Percentiles rank a stretch among this genome's conserved stretches.
These are phyloP conservation scores for Thaumetopoea pityocampa DNA, from an alignment of 1,140 invertebrate genomes.

Conservation along the genomic window DNA sequence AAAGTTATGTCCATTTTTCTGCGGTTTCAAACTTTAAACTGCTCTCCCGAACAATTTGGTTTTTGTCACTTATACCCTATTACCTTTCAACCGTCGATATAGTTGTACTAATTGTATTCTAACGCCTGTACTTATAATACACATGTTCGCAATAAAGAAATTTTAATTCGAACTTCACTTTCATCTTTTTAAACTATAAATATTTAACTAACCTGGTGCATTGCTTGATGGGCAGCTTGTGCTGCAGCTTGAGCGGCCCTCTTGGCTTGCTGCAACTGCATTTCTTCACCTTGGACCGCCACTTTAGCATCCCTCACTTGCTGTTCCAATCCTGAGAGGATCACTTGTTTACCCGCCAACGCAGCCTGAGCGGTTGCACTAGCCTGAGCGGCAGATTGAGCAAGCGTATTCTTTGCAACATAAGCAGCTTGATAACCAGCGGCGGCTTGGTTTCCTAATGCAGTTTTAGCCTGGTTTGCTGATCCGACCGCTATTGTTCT, in stretches of 20 bases:
- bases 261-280: constrained; percentile 81
- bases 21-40: too few species aligned
- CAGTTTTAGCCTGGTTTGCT: constrained; percentile 83
- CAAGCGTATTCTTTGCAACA: constrained; percentile 82
- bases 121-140: too few species aligned
- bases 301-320: constrained; percentile 81
- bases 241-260: constrained; percentile 79
- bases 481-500: constrained; percentile 78
- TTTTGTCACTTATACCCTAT: too few species aligned
- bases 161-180: too few species aligned
- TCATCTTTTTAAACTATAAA: neutral
- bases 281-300: constrained; percentile 79
- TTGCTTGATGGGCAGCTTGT: constrained; percentile 80
- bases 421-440: constrained; percentile 83
- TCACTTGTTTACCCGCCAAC: constrained; percentile 81
- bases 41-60: too few species aligned
- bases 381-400: constrained; percentile 81
- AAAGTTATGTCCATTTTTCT: too few species aligned
- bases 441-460: constrained; percentile 79
- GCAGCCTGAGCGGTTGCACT: constrained; percentile 83
- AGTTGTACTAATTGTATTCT: too few species aligned
- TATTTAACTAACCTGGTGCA: constrained; percentile 77
- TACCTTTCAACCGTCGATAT: too few species aligned
- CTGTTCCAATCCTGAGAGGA: constrained; percentile 80
- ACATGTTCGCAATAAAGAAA: too few species aligned